Evolutionary conservation across 2,797 vertebrate species (phyloP).

Genomic region (Otolemur crassicaudatus): DNA sequence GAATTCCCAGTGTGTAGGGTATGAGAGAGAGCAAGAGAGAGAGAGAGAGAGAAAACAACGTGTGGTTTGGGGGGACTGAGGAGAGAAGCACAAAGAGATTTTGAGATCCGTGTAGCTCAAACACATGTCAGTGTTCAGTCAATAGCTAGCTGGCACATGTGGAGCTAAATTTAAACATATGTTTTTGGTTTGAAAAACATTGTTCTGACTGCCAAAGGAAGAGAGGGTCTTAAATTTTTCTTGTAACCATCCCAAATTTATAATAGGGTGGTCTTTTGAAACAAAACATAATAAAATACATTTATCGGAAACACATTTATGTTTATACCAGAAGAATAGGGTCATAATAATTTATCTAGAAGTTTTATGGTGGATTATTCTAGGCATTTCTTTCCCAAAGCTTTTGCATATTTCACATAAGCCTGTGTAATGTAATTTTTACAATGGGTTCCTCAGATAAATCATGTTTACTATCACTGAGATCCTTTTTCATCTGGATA

Average conservation of each 20-base stretch:
- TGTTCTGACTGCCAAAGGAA: slow-evolving; percentile 80
- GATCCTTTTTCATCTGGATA: slow-evolving; percentile 42
- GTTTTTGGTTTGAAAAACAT: slow-evolving; percentile 80
- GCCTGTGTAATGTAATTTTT: slow-evolving; percentile 74
- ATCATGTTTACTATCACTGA: slow-evolving; percentile 60
- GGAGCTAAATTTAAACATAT: slow-evolving; percentile 81
- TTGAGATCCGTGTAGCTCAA: slow-evolving; percentile 65
- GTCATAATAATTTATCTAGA: slow-evolving; percentile 76
- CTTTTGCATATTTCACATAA: slow-evolving; percentile 74
- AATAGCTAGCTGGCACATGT: slow-evolving; percentile 79
- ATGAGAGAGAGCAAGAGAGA: neutral
- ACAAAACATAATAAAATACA: slow-evolving; percentile 75
- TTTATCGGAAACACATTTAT: slow-evolving; percentile 81
- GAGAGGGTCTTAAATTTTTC: slow-evolving; percentile 74
- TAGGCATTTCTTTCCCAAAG: slow-evolving; percentile 72
- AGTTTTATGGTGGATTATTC: slow-evolving; percentile 71
- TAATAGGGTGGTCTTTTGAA: slow-evolving; percentile 72
- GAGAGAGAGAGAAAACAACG: neutral
- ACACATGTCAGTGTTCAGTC: slow-evolving; percentile 78
- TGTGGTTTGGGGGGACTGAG: neutral
- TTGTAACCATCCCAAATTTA: slow-evolving; percentile 78
- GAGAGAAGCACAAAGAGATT: slow-evolving; percentile 55
- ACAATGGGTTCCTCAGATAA: slow-evolving; percentile 49
- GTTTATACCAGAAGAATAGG: slow-evolving; percentile 69
- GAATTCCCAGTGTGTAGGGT: neutral